phyloP scores from a whole-genome alignment of 2,797 vertebrate genomes.

The Sebastes reedi region DNA sequence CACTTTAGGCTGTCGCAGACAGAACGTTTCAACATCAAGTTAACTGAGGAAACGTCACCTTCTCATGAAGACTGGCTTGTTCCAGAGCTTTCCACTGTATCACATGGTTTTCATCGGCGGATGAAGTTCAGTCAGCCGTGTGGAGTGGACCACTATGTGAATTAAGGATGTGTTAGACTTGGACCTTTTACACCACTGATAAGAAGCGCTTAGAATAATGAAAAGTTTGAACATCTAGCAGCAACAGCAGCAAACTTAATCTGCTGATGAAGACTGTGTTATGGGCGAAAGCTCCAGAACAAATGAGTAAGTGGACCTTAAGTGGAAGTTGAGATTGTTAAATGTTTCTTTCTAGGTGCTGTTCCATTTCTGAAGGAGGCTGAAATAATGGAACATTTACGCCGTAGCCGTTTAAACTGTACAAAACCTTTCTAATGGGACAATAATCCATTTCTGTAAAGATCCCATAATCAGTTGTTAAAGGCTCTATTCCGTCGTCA shows the following conservation, averaged over 20 bases:
- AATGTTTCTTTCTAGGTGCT: background rate
- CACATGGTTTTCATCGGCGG: no score
- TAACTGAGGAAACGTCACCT: background rate
- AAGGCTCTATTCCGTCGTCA: background rate
- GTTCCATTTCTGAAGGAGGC: background rate
- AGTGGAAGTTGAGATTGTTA: background rate
- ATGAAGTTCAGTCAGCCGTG: no score
- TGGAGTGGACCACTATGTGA: no score
- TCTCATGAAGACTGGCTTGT: background rate
- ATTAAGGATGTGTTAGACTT: no score
- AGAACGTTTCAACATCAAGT: background rate
- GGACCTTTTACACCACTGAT: no score
- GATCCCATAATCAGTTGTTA: conserved; percentile 22
- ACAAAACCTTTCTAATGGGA: background rate
- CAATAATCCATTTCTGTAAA: background rate
- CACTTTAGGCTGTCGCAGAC: background rate
- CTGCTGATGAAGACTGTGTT: background rate
- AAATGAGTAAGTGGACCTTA: background rate
- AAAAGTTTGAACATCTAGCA: no score
- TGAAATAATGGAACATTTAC: background rate
- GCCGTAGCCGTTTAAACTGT: background rate
- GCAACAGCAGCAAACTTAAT: background rate
- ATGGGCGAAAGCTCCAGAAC: background rate
- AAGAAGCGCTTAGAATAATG: no score
- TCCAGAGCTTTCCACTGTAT: no score